phyloP scores from a whole-genome alignment of 2,113 vertebrate genomes.

The Takifugu bimaculatus region DNA sequence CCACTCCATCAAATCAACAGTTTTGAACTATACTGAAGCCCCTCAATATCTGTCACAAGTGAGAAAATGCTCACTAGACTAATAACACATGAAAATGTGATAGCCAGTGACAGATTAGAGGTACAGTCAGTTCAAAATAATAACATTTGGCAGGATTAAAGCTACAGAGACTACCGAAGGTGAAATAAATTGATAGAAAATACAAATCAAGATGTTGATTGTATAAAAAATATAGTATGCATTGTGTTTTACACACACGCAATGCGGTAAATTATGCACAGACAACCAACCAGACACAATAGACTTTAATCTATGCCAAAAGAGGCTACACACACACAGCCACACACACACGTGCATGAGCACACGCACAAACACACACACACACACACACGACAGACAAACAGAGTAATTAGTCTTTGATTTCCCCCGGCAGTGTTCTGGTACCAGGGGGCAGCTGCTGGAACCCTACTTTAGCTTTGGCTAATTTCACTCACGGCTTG shows the following conservation, averaged over 20 bases:
- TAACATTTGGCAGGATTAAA: no score
- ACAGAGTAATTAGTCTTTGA: constrained; percentile 61
- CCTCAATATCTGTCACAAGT: no score
- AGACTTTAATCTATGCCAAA: constrained; percentile 33
- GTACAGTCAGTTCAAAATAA: neutral
- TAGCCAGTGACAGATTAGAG: no score
- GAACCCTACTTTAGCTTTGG: constrained; percentile 59
- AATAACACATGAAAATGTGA: no score
- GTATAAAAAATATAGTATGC: neutral
- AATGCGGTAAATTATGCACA: constrained; percentile 11
- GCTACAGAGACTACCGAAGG: no score
- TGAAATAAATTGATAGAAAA: no score
- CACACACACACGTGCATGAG: constrained; percentile 1
- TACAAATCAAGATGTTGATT: neutral
- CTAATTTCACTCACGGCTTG: constrained; percentile 70
- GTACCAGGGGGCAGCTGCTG: constrained; percentile 62
- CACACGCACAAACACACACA: constrained; percentile 4
- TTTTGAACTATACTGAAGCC: no score
- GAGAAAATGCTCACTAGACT: neutral
- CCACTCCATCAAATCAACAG: no score
- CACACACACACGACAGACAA: constrained; percentile 23
- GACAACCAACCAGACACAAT: constrained; percentile 32
- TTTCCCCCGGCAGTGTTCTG: constrained; percentile 59
- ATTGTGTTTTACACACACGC: constrained; percentile 1
- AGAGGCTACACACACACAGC: constrained; percentile 3